These are phyloP conservation scores for Stramonita haemastoma DNA, from an alignment of 2,888 invertebrate species.

Conservation along the genomic window DNA sequence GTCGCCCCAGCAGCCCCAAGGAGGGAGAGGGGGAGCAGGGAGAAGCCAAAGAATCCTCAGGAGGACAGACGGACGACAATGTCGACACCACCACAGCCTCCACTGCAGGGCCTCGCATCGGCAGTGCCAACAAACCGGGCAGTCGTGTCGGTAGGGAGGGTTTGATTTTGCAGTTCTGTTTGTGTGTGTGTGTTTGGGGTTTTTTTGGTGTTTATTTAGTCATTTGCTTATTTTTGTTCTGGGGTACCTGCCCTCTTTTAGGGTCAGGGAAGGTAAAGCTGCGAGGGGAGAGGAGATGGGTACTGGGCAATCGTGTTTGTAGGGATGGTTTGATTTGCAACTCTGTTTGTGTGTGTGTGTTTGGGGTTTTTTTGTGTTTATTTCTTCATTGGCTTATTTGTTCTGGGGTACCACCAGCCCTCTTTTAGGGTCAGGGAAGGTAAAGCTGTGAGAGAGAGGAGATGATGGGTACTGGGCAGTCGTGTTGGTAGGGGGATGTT, in stretches of 20 bases:
- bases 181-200: not conserved
- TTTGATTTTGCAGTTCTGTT: not conserved
- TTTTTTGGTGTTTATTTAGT: no score
- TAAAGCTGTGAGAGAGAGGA: no score
- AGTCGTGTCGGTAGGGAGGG: slow-evolving; percentile 5
- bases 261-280: no score
- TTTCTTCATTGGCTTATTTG: no score
- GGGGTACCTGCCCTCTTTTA: no score
- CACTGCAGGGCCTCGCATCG: not conserved
- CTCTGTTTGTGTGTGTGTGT: not conserved
- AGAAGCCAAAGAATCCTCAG: not conserved
- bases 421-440: no score
- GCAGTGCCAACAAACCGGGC: slow-evolving; percentile 14
- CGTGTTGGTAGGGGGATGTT: no score
- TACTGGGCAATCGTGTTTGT: slow-evolving; percentile 20
- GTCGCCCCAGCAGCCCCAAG: slow-evolving; percentile 67
- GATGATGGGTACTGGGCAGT: no score
- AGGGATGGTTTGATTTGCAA: not conserved
- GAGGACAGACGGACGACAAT: slow-evolving; percentile 37
- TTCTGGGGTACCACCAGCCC: no score
- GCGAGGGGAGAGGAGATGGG: no score
- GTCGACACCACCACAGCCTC: slow-evolving; percentile 26
- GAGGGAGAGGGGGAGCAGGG: slow-evolving; percentile 42
- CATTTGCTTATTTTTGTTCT: no score
- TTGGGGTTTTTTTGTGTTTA: no score